A percentile compares a stretch with the other conserved stretches of the same genome.
phyloP scores from a whole-genome alignment of 2,888 invertebrate genomes.

The Drosophila recens region DNA sequence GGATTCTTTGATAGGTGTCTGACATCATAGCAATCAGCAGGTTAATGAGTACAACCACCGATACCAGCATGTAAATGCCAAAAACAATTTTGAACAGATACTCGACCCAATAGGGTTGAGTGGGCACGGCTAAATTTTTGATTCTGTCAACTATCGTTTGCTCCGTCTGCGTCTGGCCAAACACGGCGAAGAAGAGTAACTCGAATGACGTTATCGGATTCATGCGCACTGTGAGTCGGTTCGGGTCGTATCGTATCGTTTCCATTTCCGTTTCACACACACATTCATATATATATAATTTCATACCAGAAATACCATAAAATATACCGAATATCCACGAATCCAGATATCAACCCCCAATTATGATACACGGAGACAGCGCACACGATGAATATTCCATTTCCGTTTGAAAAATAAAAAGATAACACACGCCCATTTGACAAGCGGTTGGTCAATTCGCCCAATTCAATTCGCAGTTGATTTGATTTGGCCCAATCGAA shows the following conservation, averaged over 20 bases:
- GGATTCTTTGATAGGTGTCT: slow-evolving; percentile 99
- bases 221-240: slow-evolving; percentile 90
- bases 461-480: slow-evolving; percentile 27
- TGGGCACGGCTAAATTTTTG: slow-evolving; percentile 85
- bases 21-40: slow-evolving; percentile 99
- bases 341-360: slow-evolving; percentile 49
- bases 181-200: slow-evolving; percentile 99
- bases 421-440: slow-evolving; percentile 73
- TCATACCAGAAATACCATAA: background rate
- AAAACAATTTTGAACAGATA: slow-evolving; percentile 94
- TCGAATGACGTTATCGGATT: slow-evolving; percentile 97
- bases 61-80: slow-evolving; percentile 99
- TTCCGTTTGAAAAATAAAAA: slow-evolving; percentile 78
- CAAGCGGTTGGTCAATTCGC: slow-evolving; percentile 66
- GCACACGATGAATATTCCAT: slow-evolving; percentile 53
- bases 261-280: slow-evolving; percentile 35
- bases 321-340: slow-evolving; percentile 28
- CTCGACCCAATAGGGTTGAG: slow-evolving; percentile 93
- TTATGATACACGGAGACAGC: slow-evolving; percentile 53
- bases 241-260: slow-evolving; percentile 13
- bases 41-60: slow-evolving; percentile 99
- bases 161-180: slow-evolving; percentile 95
- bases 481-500: slow-evolving; percentile 50
- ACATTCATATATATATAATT: slow-evolving; percentile 4
- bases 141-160: slow-evolving; percentile 90